These are phyloP conservation scores for Protaetia brevitarsis DNA, from an alignment of 1,140 invertebrate genomes.

Conservation along the genomic window DNA sequence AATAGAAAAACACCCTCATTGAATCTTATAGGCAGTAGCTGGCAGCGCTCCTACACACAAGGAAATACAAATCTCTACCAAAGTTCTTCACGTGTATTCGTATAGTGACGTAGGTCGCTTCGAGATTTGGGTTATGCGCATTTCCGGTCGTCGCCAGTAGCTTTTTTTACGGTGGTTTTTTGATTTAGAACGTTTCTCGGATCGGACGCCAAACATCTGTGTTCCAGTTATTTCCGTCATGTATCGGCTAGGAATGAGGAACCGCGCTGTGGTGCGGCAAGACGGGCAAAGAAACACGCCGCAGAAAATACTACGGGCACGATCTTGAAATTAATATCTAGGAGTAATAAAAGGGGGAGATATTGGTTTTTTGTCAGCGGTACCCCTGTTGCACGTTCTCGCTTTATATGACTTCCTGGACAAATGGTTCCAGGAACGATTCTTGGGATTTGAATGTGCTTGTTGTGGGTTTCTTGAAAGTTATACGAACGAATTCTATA, in stretches of 20 bases:
- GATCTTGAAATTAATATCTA: slow-evolving; percentile 15
- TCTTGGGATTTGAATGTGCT: too few species aligned
- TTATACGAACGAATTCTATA: too few species aligned
- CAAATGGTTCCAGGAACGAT: not conserved
- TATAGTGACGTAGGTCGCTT: slow-evolving; percentile 8
- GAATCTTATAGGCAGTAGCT: too few species aligned
- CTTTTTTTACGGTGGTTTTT: slow-evolving; percentile 6
- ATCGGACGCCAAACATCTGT: slow-evolving; percentile 11
- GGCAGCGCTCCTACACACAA: not conserved
- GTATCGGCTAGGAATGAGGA: not conserved
- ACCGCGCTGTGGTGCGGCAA: not conserved
- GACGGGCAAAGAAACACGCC: too few species aligned
- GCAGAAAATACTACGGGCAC: not conserved
- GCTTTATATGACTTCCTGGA: slow-evolving; percentile 13
- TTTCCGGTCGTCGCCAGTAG: not conserved
- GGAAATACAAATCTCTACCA: not conserved
- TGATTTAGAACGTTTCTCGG: slow-evolving; percentile 14
- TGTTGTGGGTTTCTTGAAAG: too few species aligned
- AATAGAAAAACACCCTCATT: not conserved
- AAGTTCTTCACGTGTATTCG: not conserved
- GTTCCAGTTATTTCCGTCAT: slow-evolving; percentile 15
- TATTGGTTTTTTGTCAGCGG: slow-evolving; percentile 10
- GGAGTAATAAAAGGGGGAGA: not conserved
- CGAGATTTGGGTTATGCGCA: slow-evolving; percentile 11
- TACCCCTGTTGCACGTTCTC: not conserved